Conservation (phyloP, 2,888 invertebrate species). For the Drosophila vallismaia region DNA sequence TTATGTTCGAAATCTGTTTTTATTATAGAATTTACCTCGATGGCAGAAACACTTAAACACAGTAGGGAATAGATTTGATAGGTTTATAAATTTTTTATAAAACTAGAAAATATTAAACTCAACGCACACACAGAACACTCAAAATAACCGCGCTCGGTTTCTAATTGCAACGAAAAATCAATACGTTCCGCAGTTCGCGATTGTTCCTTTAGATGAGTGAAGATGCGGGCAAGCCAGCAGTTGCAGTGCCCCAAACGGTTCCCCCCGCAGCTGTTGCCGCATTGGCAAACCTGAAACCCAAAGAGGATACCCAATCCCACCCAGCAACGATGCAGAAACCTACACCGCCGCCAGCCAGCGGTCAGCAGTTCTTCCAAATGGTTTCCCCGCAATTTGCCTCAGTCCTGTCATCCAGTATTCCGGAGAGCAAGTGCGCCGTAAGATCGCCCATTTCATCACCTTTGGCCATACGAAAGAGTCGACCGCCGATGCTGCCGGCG, state of each 20-base stretch:
- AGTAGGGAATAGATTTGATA: background rate
- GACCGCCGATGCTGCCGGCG: slow-evolving; percentile 61
- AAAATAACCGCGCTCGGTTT: slow-evolving; percentile 14
- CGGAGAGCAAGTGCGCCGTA: slow-evolving; percentile 72
- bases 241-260: slow-evolving; percentile 44
- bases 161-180: background rate
- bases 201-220: slow-evolving; percentile 79
- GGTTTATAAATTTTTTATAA: background rate
- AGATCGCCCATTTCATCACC: slow-evolving; percentile 81
- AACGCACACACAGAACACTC: slow-evolving; percentile 35
- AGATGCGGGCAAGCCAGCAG: slow-evolving; percentile 74
- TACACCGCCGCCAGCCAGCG: slow-evolving; percentile 54
- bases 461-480: slow-evolving; percentile 72
- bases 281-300: slow-evolving; percentile 23
- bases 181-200: slow-evolving; percentile 37
- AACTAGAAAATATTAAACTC: background rate
- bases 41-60: background rate
- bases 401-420: slow-evolving; percentile 71
- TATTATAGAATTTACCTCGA: slow-evolving; percentile 61
- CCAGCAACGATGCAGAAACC: slow-evolving; percentile 60
- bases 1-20: slow-evolving; percentile 45
- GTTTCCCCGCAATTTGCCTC: slow-evolving; percentile 78
- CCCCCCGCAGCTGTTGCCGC: slow-evolving; percentile 24
- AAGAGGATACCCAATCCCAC: slow-evolving; percentile 52
- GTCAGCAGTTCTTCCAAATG: slow-evolving; percentile 76